A percentile compares a stretch with the other conserved stretches of the same genome.
These are phyloP conservation scores for Habrosyne pyritoides DNA, from an alignment of 2,888 invertebrate species.

Conservation along the genomic window DNA sequence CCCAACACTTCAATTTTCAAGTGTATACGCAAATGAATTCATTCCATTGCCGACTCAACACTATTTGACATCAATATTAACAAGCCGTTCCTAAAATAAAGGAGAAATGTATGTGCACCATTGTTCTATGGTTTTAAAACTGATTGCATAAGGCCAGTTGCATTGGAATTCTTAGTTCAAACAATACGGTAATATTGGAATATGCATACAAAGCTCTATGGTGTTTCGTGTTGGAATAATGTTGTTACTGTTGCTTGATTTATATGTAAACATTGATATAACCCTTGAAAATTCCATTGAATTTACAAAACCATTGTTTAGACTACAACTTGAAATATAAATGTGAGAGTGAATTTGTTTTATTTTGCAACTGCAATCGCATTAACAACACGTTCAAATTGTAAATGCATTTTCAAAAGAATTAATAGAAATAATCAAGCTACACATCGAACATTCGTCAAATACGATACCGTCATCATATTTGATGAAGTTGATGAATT, in stretches of 20 bases:
- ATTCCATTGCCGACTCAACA: slow-evolving; percentile 45
- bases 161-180: slow-evolving; percentile 59
- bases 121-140: slow-evolving; percentile 35
- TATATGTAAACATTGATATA: slow-evolving; percentile 36
- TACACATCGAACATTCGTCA: slow-evolving; percentile 51
- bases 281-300: slow-evolving; percentile 17
- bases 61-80: slow-evolving; percentile 46
- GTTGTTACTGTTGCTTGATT: slow-evolving; percentile 41
- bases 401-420: slow-evolving; percentile 15
- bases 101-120: slow-evolving; percentile 48
- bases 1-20: slow-evolving; percentile 29
- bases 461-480: slow-evolving; percentile 50
- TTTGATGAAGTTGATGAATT: slow-evolving; percentile 51
- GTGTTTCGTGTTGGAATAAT: slow-evolving; percentile 41
- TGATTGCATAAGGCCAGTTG: slow-evolving; percentile 47
- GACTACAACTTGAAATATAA: slow-evolving; percentile 7
- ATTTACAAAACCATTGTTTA: slow-evolving; percentile 11
- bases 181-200: slow-evolving; percentile 51
- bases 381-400: slow-evolving; percentile 11
- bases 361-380: slow-evolving; percentile 13
- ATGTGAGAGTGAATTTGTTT: slow-evolving; percentile 9
- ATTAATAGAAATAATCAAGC: slow-evolving; percentile 21
- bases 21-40: slow-evolving; percentile 36
- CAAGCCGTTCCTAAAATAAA: slow-evolving; percentile 43
- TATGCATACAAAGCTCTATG: slow-evolving; percentile 35